phyloP scores from a whole-genome alignment of 2,888 invertebrate genomes.

The Brachylomia viminalis region DNA sequence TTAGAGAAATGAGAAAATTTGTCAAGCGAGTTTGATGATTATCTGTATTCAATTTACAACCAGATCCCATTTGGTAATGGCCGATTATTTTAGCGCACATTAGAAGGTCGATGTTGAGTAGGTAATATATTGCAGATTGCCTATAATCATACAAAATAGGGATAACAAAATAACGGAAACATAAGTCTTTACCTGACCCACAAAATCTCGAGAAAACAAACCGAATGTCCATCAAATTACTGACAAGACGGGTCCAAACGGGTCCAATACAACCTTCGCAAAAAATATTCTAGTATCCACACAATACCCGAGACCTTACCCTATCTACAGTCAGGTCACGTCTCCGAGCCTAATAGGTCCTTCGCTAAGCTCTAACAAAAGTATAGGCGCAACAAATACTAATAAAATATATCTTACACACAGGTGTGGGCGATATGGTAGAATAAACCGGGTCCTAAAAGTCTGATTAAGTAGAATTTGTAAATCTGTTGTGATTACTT shows the following conservation, averaged over 20 bases:
- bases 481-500: not conserved
- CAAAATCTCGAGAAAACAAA: slow-evolving; percentile 30
- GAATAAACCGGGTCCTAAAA: not conserved
- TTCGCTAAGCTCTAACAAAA: slow-evolving; percentile 46
- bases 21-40: not conserved
- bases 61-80: not conserved
- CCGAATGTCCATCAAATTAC: slow-evolving; percentile 38
- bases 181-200: slow-evolving; percentile 16
- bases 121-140: not conserved
- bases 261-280: slow-evolving; percentile 7
- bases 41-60: not conserved
- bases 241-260: slow-evolving; percentile 28
- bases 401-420: slow-evolving; percentile 34
- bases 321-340: slow-evolving; percentile 55
- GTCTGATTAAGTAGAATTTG: not conserved
- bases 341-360: slow-evolving; percentile 49
- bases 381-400: slow-evolving; percentile 41
- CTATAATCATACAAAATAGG: not conserved
- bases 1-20: not conserved
- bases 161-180: slow-evolving; percentile 3
- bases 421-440: slow-evolving; percentile 20
- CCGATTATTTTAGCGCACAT: not conserved
- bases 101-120: too few species aligned
- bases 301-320: slow-evolving; percentile 24
- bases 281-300: slow-evolving; percentile 27